Conservation (phyloP, 2,113 vertebrate genomes). For the Alligator sinensis region DNA sequence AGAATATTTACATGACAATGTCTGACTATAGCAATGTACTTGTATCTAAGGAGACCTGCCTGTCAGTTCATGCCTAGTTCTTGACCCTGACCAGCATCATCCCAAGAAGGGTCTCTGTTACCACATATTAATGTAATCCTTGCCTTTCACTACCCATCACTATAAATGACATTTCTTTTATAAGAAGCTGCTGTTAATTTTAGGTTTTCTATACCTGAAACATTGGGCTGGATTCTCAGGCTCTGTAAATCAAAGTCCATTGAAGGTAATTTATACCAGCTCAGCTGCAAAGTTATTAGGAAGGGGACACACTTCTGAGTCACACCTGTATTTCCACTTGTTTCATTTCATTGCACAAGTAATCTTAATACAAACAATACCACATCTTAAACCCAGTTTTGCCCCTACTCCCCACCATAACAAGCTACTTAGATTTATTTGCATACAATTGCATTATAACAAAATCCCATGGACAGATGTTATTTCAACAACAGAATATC, state of each 20-base stretch:
- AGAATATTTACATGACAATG: not conserved
- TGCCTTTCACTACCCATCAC: not conserved
- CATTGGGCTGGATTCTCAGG: not conserved
- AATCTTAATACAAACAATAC: not conserved
- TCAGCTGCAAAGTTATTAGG: not conserved
- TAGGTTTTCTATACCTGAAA: too few species aligned
- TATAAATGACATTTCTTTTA: not conserved
- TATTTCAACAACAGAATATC: constrained; percentile 11
- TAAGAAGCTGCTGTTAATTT: not conserved
- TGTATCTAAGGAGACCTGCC: not conserved
- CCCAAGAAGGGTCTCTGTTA: too few species aligned
- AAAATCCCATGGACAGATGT: not conserved
- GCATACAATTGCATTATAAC: not conserved
- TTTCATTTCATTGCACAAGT: not conserved
- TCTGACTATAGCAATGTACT: not conserved
- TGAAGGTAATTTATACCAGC: fast-evolving
- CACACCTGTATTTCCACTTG: too few species aligned
- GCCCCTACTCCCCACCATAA: not conserved
- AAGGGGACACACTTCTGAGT: too few species aligned
- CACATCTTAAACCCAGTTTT: not conserved
- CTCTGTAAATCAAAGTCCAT: not conserved
- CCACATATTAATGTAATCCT: fast-evolving
- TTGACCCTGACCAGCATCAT: not conserved
- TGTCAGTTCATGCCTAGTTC: not conserved
- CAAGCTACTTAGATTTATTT: not conserved